Evolutionary conservation across 2,797 vertebrate species (phyloP).

Genomic region (Rachycentron canadum): DNA sequence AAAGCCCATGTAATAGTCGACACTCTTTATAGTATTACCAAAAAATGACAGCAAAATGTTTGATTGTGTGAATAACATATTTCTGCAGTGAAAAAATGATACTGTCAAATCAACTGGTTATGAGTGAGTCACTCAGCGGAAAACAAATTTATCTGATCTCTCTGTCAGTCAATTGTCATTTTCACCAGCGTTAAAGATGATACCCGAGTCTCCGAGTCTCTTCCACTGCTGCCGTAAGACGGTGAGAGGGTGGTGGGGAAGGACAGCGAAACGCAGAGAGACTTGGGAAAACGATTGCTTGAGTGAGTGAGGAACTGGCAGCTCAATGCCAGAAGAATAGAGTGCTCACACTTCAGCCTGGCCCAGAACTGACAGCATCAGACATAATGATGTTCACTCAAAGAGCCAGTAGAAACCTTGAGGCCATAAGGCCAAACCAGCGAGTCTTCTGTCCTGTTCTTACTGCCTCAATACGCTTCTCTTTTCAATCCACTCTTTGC

Average conservation of each 20-base stretch:
- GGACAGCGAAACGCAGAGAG: constrained; percentile 38
- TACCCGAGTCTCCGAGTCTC: constrained; percentile 31
- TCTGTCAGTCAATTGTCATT: constrained; percentile 23
- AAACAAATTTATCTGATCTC: constrained; percentile 20
- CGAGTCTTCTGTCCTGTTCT: constrained; percentile 48
- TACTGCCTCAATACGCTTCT: constrained; percentile 19
- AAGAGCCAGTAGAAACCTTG: constrained; percentile 74
- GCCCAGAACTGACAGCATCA: constrained; percentile 82
- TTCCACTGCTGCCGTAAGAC: constrained; percentile 42
- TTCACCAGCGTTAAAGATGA: constrained; percentile 31
- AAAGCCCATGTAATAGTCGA: neutral
- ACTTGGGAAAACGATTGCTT: constrained; percentile 43
- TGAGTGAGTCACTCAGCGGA: neutral
- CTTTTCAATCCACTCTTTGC: neutral
- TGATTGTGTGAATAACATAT: neutral
- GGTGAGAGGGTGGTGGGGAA: constrained; percentile 26
- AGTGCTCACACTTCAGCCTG: constrained; percentile 71
- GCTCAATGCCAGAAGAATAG: constrained; percentile 78
- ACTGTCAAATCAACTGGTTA: constrained; percentile 1
- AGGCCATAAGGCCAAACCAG: constrained; percentile 65
- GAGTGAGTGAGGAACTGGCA: constrained; percentile 76
- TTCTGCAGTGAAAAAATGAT: neutral
- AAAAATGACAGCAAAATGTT: neutral
- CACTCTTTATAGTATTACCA: neutral
- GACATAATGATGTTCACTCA: constrained; percentile 80